These are phyloP conservation scores for Nowickia ferox DNA, from an alignment of 2,888 invertebrate genomes.

Conservation along the genomic window DNA sequence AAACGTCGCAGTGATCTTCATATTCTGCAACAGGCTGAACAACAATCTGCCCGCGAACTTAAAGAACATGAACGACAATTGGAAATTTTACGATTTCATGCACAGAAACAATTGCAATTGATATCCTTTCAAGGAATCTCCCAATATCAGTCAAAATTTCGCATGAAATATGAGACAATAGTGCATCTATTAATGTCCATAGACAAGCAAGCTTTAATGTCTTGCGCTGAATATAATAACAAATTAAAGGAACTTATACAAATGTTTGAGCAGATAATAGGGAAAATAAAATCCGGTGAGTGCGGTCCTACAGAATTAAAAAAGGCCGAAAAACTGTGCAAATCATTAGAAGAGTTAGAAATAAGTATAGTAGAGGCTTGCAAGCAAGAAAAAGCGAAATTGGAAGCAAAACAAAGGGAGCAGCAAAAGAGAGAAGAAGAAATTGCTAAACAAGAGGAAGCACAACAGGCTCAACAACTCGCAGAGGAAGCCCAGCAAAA, in stretches of 20 bases:
- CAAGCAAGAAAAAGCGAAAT: conserved; percentile 74
- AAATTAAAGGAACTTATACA: conserved; percentile 81
- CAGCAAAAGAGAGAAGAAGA: conserved; percentile 69
- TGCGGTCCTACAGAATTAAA: conserved; percentile 84
- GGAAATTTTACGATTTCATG: conserved; percentile 74
- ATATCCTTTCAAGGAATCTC: conserved; percentile 84
- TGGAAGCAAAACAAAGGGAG: conserved; percentile 60
- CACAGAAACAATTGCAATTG: conserved; percentile 76
- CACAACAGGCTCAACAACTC: conserved; percentile 43
- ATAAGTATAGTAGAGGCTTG: conserved; percentile 76
- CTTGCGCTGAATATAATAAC: conserved; percentile 80
- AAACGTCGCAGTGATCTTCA: conserved; percentile 74
- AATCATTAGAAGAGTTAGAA: conserved; percentile 83
- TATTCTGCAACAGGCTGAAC: conserved; percentile 77
- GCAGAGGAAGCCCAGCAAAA: conserved; percentile 38
- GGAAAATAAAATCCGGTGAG: conserved; percentile 81
- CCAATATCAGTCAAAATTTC: conserved; percentile 85
- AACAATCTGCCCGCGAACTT: conserved; percentile 74
- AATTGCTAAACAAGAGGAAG: conserved; percentile 59
- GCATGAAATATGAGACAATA: conserved; percentile 85
- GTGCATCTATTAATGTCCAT: conserved; percentile 82
- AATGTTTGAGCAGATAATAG: conserved; percentile 78
- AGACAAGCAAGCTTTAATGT: conserved; percentile 82
- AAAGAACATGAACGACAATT: conserved; percentile 76
- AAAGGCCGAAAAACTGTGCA: conserved; percentile 84